Evolutionary conservation across 2,113 vertebrate genomes (phyloP).

Genomic region (Hippocampus zosterae): DNA sequence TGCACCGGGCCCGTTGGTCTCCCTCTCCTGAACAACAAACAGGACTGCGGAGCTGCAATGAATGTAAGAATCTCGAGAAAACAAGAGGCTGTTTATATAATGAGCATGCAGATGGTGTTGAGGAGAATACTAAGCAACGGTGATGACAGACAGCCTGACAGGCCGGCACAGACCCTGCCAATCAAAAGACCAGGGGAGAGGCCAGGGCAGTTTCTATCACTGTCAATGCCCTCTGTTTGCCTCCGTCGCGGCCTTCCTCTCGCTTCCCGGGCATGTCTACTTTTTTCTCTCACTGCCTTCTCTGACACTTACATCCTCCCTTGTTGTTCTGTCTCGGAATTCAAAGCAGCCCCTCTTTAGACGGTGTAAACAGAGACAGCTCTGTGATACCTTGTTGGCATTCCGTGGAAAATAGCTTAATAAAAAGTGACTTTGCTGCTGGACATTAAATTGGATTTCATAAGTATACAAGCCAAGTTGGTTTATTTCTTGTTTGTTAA

Average conservation of each 20-base stretch:
- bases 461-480: neutral
- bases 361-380: slow-evolving; percentile 5
- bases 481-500: neutral
- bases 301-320: slow-evolving; percentile 23
- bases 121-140: slow-evolving; percentile 73
- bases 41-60: slow-evolving; percentile 45
- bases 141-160: slow-evolving; percentile 71
- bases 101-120: slow-evolving; percentile 65
- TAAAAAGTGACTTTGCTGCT: neutral
- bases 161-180: slow-evolving; percentile 73
- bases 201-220: slow-evolving; percentile 60
- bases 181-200: slow-evolving; percentile 67
- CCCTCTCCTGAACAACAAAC: slow-evolving; percentile 5
- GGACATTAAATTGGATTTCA: neutral
- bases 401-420: neutral
- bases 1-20: slow-evolving; percentile 25
- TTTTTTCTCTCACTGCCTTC: neutral
- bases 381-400: neutral
- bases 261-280: neutral
- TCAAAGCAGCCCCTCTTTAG: slow-evolving; percentile 11
- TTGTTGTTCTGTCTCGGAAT: slow-evolving; percentile 36
- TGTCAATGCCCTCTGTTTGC: slow-evolving; percentile 49
- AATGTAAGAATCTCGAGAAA: slow-evolving; percentile 68
- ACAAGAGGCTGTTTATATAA: slow-evolving; percentile 66
- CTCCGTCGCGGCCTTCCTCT: neutral